Conservation (phyloP, 2,888 invertebrate species). For the Agriopis leucophaearia region DNA sequence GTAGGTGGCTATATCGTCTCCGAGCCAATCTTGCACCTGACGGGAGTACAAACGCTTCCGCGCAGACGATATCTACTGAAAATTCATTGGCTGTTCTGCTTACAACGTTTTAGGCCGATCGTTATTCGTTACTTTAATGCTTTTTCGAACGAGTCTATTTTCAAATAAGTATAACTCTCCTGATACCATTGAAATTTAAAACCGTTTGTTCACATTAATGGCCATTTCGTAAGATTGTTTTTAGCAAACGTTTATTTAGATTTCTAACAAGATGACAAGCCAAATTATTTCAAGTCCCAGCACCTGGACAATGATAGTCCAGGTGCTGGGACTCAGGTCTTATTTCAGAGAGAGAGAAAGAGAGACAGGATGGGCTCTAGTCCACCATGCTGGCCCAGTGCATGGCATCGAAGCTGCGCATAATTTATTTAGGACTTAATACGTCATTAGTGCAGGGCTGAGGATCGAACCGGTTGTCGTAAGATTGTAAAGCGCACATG, state of each 20-base stretch:
- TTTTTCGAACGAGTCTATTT: slow-evolving; percentile 25
- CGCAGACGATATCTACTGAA: slow-evolving; percentile 43
- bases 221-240: slow-evolving; percentile 15
- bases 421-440: too few relatives aligned
- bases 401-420: too few relatives aligned
- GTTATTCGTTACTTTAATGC: slow-evolving; percentile 56
- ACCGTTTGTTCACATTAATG: slow-evolving; percentile 37
- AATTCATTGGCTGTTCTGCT: slow-evolving; percentile 43
- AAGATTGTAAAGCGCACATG: too few relatives aligned
- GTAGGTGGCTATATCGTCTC: slow-evolving; percentile 12
- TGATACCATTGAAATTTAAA: slow-evolving; percentile 27
- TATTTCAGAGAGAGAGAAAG: too few relatives aligned
- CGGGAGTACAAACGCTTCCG: slow-evolving; percentile 56
- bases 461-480: too few relatives aligned
- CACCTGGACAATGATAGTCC: too few relatives aligned
- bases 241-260: not conserved
- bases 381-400: too few relatives aligned
- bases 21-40: slow-evolving; percentile 72
- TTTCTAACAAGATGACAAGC: too few relatives aligned
- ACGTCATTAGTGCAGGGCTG: too few relatives aligned
- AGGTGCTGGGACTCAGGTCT: too few relatives aligned
- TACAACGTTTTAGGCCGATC: slow-evolving; percentile 44
- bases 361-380: too few relatives aligned
- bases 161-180: slow-evolving; percentile 46
- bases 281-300: too few relatives aligned